Base-by-base conservation (phyloP, 1,140 invertebrate genomes). In the Panagrolaimus sp. region DNA sequence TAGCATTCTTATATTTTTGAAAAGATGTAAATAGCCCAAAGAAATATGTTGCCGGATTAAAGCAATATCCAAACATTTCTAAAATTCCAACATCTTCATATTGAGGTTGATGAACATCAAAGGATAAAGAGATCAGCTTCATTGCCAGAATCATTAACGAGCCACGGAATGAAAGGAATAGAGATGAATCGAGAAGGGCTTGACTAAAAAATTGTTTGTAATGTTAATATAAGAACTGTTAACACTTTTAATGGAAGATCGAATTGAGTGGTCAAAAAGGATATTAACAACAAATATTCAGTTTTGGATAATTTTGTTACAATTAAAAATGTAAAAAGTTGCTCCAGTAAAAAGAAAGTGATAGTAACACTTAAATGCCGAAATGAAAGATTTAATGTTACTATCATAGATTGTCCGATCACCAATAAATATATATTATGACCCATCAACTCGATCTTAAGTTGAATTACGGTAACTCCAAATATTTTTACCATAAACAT, bases 31-130 rank as follows among this genome's bases (percentile, higher is more conserved):
- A 57, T 2, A 57, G 51, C n/a, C 51, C 51, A 25, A 25, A 57
- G 8, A 57, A 57, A 57, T 57, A 57, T 2, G 51, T 57, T n/a
- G 51, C 51, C 5, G 51, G 51, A 20, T 57, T 57, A 13, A 57
- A 57, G 27, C 20, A 25, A 57, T 57, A 57, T 57, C 51, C 51
- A 57, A 20, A 57, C 20, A 27, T 27, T 16, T 57, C 14, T 0
- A 57, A 57, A 3, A 57, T 16, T 57, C 20, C 13, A 20, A 57
- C 20, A 3, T 20, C 14, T 23, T 57, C 51, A 57, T 57, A 57
- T 11, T 57, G 14, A 0, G 4, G 51, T 16, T 16, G 51, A 16
- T 57, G 51, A 25, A 57, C n/a, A 27, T 57, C 51, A 57, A 57
- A 57, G 13, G 51, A 20, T 1, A 57, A 16, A 0, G 51, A 57